Conservation (phyloP, 2,888 invertebrate species). For the Salpingus planirostris region DNA sequence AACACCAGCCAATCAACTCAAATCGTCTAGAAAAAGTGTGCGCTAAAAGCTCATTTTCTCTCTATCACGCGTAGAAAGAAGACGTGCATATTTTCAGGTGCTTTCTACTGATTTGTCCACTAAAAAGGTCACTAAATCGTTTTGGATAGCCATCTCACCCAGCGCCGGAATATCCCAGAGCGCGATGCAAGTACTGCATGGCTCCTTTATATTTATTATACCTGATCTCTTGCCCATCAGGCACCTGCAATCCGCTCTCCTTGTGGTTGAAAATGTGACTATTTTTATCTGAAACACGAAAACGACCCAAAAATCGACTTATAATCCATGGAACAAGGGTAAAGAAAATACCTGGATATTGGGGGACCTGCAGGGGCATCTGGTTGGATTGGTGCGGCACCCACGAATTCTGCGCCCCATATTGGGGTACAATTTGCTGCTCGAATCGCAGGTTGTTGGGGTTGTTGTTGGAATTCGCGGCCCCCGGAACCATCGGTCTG, state of each 20-base stretch:
- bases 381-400: slow-evolving; percentile 30
- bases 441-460: no score
- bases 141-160: slow-evolving; percentile 34
- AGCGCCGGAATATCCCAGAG: slow-evolving; percentile 33
- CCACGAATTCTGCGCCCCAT: slow-evolving; percentile 23
- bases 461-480: not conserved
- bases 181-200: slow-evolving; percentile 38
- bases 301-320: slow-evolving; percentile 2
- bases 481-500: slow-evolving; percentile 13
- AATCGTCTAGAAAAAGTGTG: no score
- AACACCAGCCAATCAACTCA: no score
- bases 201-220: slow-evolving; percentile 41
- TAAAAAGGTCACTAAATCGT: slow-evolving; percentile 2
- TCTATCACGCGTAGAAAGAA: no score
- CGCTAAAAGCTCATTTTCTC: no score
- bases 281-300: slow-evolving; percentile 39
- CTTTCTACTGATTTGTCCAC: no score
- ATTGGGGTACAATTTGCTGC: not conserved
- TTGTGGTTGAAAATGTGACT: slow-evolving; percentile 67
- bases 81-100: not conserved
- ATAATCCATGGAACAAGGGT: not conserved
- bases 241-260: slow-evolving; percentile 51
- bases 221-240: slow-evolving; percentile 35
- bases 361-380: slow-evolving; percentile 29
- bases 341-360: slow-evolving; percentile 27